Evolutionary conservation across 2,113 vertebrate species (phyloP).

Genomic region (Caranx ignobilis): DNA sequence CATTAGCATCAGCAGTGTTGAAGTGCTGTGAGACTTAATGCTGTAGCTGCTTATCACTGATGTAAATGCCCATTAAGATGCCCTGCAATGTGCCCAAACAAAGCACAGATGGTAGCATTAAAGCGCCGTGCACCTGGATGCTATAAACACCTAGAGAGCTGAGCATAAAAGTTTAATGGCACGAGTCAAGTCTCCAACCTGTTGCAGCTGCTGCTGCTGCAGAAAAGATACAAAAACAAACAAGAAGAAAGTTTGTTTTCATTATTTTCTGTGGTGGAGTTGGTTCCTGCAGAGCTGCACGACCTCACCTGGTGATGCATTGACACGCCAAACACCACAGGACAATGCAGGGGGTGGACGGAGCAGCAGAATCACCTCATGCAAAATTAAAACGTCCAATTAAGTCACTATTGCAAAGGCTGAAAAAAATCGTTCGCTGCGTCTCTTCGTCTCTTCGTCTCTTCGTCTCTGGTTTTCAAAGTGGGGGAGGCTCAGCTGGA

Average conservation of each 20-base stretch:
- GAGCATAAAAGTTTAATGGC: too few relatives aligned
- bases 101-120: conserved; percentile 2
- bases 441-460: background rate
- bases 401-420: background rate
- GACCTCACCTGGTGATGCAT: too few relatives aligned
- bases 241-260: too few relatives aligned
- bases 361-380: background rate
- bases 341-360: too few relatives aligned
- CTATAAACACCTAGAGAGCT: background rate
- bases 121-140: background rate
- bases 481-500: background rate
- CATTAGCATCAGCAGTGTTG: background rate
- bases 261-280: too few relatives aligned
- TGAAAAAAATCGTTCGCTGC: too few relatives aligned
- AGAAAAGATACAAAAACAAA: too few relatives aligned
- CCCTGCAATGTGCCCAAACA: background rate
- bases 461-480: background rate
- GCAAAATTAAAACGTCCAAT: background rate
- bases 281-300: too few relatives aligned
- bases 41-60: background rate
- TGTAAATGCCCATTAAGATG: conserved; percentile 1
- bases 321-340: too few relatives aligned
- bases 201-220: too few relatives aligned
- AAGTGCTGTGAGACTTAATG: background rate
- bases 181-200: too few relatives aligned